phyloP scores from a whole-genome alignment of 2,797 vertebrate species.

The Danio aesculapii region DNA sequence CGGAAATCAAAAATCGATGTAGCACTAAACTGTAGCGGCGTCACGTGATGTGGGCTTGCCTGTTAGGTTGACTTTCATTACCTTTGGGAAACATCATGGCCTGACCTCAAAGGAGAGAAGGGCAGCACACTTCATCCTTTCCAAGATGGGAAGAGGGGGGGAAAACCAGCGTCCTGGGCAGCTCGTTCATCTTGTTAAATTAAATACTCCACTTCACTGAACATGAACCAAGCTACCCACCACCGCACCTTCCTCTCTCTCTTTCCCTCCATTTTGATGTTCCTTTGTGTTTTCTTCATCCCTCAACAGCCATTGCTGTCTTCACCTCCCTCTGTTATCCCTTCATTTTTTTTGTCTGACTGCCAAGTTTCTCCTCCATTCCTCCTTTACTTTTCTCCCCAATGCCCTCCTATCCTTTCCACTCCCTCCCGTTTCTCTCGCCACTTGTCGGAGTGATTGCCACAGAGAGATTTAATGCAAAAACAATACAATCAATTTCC shows the following conservation, averaged over 20 bases:
- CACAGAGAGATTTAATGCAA: conserved; percentile 73
- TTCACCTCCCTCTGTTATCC: conserved; percentile 61
- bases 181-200: conserved; percentile 85
- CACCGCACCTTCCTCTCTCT: conserved; percentile 29
- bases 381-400: conserved; percentile 52
- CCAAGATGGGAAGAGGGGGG: conserved; percentile 53
- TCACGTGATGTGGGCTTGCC: conserved; percentile 43
- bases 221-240: conserved; percentile 71
- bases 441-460: conserved; percentile 61
- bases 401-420: neutral
- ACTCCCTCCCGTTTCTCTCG: conserved; percentile 19
- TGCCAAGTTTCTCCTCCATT: neutral
- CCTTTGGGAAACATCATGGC: conserved; percentile 61
- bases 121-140: conserved; percentile 41
- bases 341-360: conserved; percentile 65
- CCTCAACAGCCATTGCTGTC: conserved; percentile 55
- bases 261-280: conserved; percentile 49
- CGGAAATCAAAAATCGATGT: conserved; percentile 51
- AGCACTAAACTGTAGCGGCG: conserved; percentile 41
- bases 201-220: conserved; percentile 83
- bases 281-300: conserved; percentile 59
- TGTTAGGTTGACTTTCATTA: conserved; percentile 54
- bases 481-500: conserved; percentile 82
- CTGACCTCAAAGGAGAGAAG: conserved; percentile 53
- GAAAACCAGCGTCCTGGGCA: conserved; percentile 69